Evolutionary conservation across 2,888 invertebrate genomes (phyloP).

Genomic region (Petrophora chlorosata): DNA sequence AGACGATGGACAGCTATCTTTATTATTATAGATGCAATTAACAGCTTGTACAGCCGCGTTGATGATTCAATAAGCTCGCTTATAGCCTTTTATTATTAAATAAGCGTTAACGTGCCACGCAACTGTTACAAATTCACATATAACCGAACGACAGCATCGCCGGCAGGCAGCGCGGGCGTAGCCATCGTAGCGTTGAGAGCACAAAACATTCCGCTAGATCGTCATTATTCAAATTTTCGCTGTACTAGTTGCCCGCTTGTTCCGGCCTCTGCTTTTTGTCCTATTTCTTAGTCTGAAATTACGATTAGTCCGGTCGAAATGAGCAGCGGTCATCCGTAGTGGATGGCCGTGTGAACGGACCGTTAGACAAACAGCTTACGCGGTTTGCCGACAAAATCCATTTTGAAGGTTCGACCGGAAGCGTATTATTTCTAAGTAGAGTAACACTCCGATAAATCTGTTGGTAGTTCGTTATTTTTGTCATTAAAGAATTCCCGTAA

Average conservation of each 20-base stretch:
- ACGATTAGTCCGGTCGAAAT: slow-evolving; percentile 78
- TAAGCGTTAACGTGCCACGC: slow-evolving; percentile 35
- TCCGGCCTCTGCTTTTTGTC: slow-evolving; percentile 79
- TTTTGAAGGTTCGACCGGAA: slow-evolving; percentile 39
- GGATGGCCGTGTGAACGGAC: slow-evolving; percentile 78
- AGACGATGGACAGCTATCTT: slow-evolving; percentile 16
- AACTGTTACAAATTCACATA: slow-evolving; percentile 49
- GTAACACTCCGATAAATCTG: slow-evolving; percentile 23
- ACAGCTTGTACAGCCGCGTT: slow-evolving; percentile 28
- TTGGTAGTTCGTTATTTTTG: slow-evolving; percentile 19
- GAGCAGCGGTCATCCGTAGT: slow-evolving; percentile 77
- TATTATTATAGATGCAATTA: slow-evolving; percentile 25
- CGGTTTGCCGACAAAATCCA: slow-evolving; percentile 50
- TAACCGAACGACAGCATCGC: slow-evolving; percentile 47
- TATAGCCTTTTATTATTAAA: slow-evolving; percentile 26
- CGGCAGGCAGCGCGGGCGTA: slow-evolving; percentile 31
- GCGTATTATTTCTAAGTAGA: slow-evolving; percentile 32
- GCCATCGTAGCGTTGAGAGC: slow-evolving; percentile 73
- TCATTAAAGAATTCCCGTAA: slow-evolving; percentile 14
- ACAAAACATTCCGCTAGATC: slow-evolving; percentile 77
- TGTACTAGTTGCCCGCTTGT: slow-evolving; percentile 81
- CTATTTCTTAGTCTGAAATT: slow-evolving; percentile 80
- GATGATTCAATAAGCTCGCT: slow-evolving; percentile 29
- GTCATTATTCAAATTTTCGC: slow-evolving; percentile 82
- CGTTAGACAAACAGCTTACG: slow-evolving; percentile 72